Evolutionary conservation across 2,888 invertebrate genomes (phyloP), one percentile per base, ranked within the genome.

Genomic region (Tenthredo notha): DNA sequence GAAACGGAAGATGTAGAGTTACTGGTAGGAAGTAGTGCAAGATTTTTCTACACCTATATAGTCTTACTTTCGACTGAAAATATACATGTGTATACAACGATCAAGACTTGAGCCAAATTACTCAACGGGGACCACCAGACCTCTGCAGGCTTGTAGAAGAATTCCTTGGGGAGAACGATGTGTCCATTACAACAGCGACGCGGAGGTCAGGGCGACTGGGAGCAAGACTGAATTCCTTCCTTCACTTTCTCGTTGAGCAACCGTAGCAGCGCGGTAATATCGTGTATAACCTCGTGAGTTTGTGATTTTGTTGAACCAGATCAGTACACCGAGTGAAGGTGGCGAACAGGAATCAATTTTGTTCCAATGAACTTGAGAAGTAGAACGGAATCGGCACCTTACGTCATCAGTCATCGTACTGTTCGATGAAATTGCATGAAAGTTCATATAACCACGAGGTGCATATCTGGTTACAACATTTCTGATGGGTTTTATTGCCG

Each of bases 181-280:
- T 61, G 58, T 80, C 61, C 80, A 40, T 80, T 80, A 61, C 58
- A 61, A 37, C 61, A 77, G 77, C 37, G 61, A n/a, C 88, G 84
- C 89, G 88, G 90, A 91, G 91, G 91, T 92, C 91, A 91, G 90
- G 90, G 89, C 90, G 87, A 88, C 89, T 87, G 89, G 87, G 89
- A 90, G 91, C 90, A 91, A 91, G 90, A 91, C 91, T 90, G 88
- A 91, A 92, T 92, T 91, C 91, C 90, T 88, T 85, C 65, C 86
- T 82, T 87, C 86, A 90, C 92, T 92, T 92, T 92, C 91, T 90
- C 91, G 87, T 91, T 92, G 87, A 88, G 89, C 88, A 92, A 92
- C 18, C 72, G 80, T 25, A 21, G 61, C 58, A 33, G 33, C 58
- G 54, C 12, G 47, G 47, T 77, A 77, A 54, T 77, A 77, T 77